phyloP scores from a whole-genome alignment of 1,140 invertebrate species.

The Sycobia sp. region DNA sequence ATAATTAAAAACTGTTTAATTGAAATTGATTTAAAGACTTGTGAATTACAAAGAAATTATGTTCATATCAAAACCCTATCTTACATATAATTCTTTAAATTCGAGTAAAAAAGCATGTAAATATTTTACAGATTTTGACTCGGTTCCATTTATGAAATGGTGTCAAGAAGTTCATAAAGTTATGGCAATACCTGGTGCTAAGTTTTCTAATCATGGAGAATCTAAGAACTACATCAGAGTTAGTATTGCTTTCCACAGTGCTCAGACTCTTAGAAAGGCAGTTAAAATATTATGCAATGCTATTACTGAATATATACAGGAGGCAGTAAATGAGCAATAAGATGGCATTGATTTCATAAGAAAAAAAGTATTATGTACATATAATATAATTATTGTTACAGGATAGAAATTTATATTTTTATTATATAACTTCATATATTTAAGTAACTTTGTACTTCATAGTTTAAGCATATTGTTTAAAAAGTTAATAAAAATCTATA shows the following conservation, averaged over 20 bases:
- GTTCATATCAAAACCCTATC: no score
- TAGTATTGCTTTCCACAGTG: conserved; percentile 60
- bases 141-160: conserved; percentile 51
- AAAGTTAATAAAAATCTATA: no score
- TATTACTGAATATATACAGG: conserved; percentile 41
- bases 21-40: no score
- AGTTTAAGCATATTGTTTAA: no score
- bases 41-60: no score
- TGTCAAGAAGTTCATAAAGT: conserved; percentile 55
- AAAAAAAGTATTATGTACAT: conserved; percentile 29
- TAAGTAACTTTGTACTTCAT: no score
- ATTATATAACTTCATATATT: no score
- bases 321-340: neutral
- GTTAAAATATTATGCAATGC: conserved; percentile 45
- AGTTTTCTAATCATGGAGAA: conserved; percentile 53
- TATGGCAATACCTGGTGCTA: conserved; percentile 59
- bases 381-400: neutral
- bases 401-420: no score
- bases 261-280: conserved; percentile 45
- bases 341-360: neutral
- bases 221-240: conserved; percentile 58
- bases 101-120: no score
- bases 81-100: no score
- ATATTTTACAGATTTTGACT: conserved; percentile 48
- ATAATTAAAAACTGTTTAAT: no score